Percentiles rank a stretch among this genome's conserved stretches.
phyloP scores from a whole-genome alignment of 2,888 invertebrate genomes.

The Caenorhabditis wallacei region DNA sequence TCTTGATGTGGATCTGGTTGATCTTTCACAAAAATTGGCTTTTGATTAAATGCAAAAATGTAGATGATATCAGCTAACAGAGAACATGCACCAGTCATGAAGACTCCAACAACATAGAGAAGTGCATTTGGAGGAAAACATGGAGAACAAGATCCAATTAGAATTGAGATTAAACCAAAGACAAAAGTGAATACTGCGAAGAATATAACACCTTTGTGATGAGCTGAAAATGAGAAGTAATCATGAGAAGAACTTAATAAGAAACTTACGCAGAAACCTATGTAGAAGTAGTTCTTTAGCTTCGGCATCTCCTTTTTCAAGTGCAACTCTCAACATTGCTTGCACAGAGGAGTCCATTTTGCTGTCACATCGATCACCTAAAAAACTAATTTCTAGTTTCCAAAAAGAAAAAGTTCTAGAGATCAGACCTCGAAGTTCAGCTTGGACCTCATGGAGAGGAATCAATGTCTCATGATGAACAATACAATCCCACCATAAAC shows the following conservation, averaged over 20 bases:
- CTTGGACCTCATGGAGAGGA: conserved; percentile 65
- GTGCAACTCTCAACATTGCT: conserved; percentile 62
- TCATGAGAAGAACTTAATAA: neutral
- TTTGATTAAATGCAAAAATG: conserved; percentile 66
- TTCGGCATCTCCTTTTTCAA: conserved; percentile 66
- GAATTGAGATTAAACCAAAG: conserved; percentile 69
- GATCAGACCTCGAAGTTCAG: conserved; percentile 51
- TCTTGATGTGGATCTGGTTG: conserved; percentile 13
- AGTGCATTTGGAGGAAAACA: conserved; percentile 77
- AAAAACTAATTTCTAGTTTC: neutral
- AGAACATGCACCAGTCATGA: conserved; percentile 75
- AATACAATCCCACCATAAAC: conserved; percentile 76
- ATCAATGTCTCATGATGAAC: conserved; percentile 69
- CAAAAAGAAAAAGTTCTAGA: too few species aligned
- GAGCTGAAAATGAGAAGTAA: conserved; percentile 69
- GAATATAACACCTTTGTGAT: conserved; percentile 77
- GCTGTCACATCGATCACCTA: conserved; percentile 68
- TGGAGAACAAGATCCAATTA: conserved; percentile 75
- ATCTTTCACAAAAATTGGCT: conserved; percentile 29
- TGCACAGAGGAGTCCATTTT: conserved; percentile 72
- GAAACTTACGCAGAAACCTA: conserved; percentile 72
- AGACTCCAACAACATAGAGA: conserved; percentile 74
- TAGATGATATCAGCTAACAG: conserved; percentile 72
- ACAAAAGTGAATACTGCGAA: conserved; percentile 76
- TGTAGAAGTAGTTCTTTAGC: conserved; percentile 69